Conservation (phyloP, 2,888 invertebrate species). For the Prosopocoilus inquinatus region DNA sequence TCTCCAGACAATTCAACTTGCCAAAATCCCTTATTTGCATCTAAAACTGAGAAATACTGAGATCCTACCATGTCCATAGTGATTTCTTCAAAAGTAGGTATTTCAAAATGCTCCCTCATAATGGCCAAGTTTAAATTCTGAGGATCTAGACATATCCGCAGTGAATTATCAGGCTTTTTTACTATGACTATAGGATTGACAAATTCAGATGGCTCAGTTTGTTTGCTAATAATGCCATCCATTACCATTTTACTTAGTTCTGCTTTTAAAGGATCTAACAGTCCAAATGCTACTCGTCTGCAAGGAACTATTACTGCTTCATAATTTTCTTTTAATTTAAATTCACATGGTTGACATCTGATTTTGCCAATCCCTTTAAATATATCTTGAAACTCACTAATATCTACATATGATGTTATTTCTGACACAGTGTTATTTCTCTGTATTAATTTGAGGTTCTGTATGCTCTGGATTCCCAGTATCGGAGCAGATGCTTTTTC, state of each 20-base stretch:
- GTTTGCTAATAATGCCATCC: slow-evolving; percentile 9
- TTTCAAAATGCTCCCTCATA: slow-evolving; percentile 8
- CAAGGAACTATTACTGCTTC: slow-evolving; percentile 15
- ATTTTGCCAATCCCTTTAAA: slow-evolving; percentile 24
- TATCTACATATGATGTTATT: too few relatives aligned
- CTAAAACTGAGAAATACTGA: slow-evolving; percentile 2
- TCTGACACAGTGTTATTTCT: too few relatives aligned
- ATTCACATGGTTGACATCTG: slow-evolving; percentile 13
- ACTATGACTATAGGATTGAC: slow-evolving; percentile 27
- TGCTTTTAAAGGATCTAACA: slow-evolving; percentile 1
- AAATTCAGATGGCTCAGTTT: slow-evolving; percentile 22
- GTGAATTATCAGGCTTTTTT: slow-evolving; percentile 18
- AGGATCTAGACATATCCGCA: slow-evolving; percentile 21
- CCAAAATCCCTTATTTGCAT: slow-evolving; percentile 8
- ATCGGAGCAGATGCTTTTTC: too few relatives aligned
- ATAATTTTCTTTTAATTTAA: slow-evolving; percentile 19
- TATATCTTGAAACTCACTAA: slow-evolving; percentile 13
- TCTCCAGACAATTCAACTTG: neutral
- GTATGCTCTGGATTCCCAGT: too few relatives aligned
- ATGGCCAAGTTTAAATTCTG: slow-evolving; percentile 16
- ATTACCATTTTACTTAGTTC: slow-evolving; percentile 14
- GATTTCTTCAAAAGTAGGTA: slow-evolving; percentile 15
- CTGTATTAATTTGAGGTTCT: too few relatives aligned
- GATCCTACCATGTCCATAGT: slow-evolving; percentile 8
- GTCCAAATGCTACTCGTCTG: too few relatives aligned